Percentiles rank a stretch among this genome's conserved stretches.
These are phyloP conservation scores for Cariama cristata DNA, from an alignment of 2,113 vertebrate species.

Conservation along the genomic window DNA sequence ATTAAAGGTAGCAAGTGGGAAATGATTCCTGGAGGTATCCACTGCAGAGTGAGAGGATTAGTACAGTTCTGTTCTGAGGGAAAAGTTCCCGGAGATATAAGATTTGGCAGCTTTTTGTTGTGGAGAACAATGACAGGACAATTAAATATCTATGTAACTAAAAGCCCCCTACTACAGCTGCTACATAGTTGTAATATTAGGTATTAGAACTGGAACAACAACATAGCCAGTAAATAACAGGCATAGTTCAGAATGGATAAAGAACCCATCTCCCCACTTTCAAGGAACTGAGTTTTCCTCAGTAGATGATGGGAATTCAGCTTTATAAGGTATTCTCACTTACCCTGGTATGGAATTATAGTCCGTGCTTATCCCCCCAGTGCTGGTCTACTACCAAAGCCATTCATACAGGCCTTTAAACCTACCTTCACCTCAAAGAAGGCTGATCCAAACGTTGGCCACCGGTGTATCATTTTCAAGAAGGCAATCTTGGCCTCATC, in stretches of 20 bases:
- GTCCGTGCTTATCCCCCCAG: background rate
- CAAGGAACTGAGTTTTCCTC: background rate
- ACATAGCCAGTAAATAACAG: background rate
- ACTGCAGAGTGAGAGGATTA: background rate
- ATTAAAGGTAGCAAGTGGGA: background rate
- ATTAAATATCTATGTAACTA: background rate
- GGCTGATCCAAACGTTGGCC: slow-evolving; percentile 95
- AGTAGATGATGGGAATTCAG: background rate
- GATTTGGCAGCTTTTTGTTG: background rate
- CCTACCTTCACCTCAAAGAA: slow-evolving; percentile 98
- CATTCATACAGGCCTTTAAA: background rate
- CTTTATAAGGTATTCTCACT: background rate
- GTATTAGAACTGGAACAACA: background rate
- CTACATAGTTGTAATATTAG: background rate
- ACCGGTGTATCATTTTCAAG: slow-evolving; percentile 85
- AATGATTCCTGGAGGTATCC: background rate
- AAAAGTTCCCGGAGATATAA: background rate
- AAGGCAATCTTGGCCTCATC: slow-evolving; percentile 90
- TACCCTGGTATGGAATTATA: background rate
- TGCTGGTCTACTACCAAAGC: background rate
- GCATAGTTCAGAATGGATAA: background rate
- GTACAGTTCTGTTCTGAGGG: background rate
- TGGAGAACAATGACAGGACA: background rate
- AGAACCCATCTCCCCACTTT: background rate
- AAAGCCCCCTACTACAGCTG: background rate